Conservation (phyloP, 2,113 vertebrate genomes). For the Sclerurus mexicanus region DNA sequence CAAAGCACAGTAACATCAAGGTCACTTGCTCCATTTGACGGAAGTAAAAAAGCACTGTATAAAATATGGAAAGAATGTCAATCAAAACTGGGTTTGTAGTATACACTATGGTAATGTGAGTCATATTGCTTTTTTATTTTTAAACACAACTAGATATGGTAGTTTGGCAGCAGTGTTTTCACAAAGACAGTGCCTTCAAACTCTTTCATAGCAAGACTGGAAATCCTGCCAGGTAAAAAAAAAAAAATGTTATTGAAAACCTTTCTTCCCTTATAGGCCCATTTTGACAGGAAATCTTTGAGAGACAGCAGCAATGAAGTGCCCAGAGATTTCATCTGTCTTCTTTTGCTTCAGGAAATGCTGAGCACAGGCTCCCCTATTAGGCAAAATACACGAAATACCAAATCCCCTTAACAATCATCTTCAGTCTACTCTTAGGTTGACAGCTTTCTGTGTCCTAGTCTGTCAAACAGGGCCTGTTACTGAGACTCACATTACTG, state of each 20-base stretch:
- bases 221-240: constrained; percentile 83
- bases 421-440: constrained; percentile 77
- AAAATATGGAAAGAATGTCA: constrained; percentile 69
- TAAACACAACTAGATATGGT: constrained; percentile 71
- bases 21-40: constrained; percentile 69
- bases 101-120: constrained; percentile 65
- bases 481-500: constrained; percentile 81
- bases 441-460: constrained; percentile 93
- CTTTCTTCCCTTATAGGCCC: constrained; percentile 93
- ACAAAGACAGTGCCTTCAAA: constrained; percentile 80
- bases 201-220: constrained; percentile 80
- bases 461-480: constrained; percentile 88
- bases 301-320: constrained; percentile 92
- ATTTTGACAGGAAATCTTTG: constrained; percentile 99
- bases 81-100: constrained; percentile 67
- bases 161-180: constrained; percentile 67
- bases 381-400: constrained; percentile 94
- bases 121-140: constrained; percentile 73
- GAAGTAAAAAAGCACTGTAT: constrained; percentile 21
- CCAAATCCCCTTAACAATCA: constrained; percentile 85
- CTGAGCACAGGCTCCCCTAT: constrained; percentile 94
- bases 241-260: constrained; percentile 88
- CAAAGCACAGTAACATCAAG: constrained; percentile 67
- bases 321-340: constrained; percentile 99
- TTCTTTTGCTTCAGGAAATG: constrained; percentile 94